Base-by-base conservation (phyloP, 2,888 invertebrate species). In the Athripsodes cinereus region DNA sequence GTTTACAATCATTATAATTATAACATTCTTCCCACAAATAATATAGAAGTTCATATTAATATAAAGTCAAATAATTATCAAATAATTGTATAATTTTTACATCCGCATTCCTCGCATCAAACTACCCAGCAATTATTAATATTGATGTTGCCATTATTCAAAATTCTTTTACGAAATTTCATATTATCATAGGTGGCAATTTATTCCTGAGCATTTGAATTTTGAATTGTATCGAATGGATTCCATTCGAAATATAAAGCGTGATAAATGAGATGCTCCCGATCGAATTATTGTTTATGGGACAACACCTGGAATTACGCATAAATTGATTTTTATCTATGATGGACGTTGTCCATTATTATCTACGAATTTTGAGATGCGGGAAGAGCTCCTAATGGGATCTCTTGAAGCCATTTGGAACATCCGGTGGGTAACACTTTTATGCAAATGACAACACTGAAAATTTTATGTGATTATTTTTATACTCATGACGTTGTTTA, bases 131-230 rank as follows among this genome's bases (percentile, higher is more conserved):
- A 40, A 40, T 40, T 40, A 40, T 40, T 40, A 8, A 40, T 40
- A n/a, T 40, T n/a, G 40, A 40, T 40, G 40, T 40, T 40, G 40
- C 40, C 40, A 40, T 40, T 40, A 40, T 16, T n/a, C n/a, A 40
- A 40, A 40, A 40, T 40, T 40, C 40, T 13, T 40, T 16, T 8
- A 31, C 11, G 31, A 8, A 8, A 31, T 31, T 31, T 31, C 31
- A 11, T 31, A 31, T 11, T 31, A 8, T 8, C 11, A 16, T 40
- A 40, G 40, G 40, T 40, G 40, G 40, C 40, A 40, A 40, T 40
- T 40, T 40, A 40, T 40, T 40, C 5, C 3, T 3, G 10, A 26
- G 26, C 26, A 26, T 40, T 40, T 16, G 40, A 40, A 40, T 16
- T 16, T 40, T 40, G n/a, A n/a, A 40, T 40, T 5, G 13, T 40